Base-by-base conservation (phyloP, 1,140 invertebrate genomes). In the Dendrolimus punctatus region DNA sequence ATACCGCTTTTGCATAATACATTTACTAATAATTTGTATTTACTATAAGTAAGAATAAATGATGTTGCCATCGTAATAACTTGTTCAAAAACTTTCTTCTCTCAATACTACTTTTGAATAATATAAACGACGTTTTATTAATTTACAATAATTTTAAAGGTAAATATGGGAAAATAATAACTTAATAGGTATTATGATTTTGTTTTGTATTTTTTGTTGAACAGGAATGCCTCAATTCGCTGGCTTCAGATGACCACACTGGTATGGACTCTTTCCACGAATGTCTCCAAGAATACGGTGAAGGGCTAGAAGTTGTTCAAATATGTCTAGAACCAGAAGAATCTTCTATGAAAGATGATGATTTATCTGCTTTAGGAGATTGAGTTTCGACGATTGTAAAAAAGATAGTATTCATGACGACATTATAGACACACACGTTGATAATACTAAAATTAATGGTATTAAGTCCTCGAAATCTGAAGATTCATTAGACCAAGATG, bases 251-350 rank as follows among this genome's bases (percentile, higher is more conserved):
- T 47, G 89, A 90, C 58, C 88, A 90, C 54, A 90, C 89, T 3
- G 89, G 89, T 39, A 84, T 90, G 68, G 90, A 90, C 55, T 90
- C 90, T 23, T 90, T 89, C 55, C 90, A 90, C 63, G 89, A 90
- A 71, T 90, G 90, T 57, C 82, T 90, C 39, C 89, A 90, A 73
- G 90, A 90, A 62, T 90, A 90, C 62, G 89, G 89, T n/a, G 90
- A 90, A 64, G 89, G 89, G 45, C 57, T 90, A 44, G 88, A 90
- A 73, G 88, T 89, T 4, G 88, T 90, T 7, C 89, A 90, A 65
- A 90, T 90, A 62, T 90, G 88, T 58, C 73, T 90, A 23, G 90
- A 90, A 56, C 87, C 87, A 6, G 87, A 88, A 69, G 87, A 88
- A 50, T 52, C 83, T 5, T 87, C 85, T 2, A 74, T 87, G 5